These are phyloP conservation scores for Palythoa grandiflora DNA, from an alignment of 92 coral and sea anemone species.

Conservation along the genomic window DNA sequence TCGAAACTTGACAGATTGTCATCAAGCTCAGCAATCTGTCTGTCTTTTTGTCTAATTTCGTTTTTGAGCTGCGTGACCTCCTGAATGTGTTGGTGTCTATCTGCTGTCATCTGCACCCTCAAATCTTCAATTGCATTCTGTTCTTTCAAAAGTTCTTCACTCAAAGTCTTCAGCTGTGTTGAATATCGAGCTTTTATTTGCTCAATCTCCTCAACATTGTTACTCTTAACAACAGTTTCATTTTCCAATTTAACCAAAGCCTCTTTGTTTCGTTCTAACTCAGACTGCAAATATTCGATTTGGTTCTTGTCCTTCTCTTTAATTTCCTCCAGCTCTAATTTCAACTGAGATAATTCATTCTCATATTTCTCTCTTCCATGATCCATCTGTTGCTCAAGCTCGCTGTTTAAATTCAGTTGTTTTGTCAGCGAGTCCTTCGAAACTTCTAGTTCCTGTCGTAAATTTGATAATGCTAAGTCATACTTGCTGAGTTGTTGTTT, in stretches of 20 bases:
- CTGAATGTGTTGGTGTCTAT: constrained; percentile 40
- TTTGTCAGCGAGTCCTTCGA: constrained; percentile 74
- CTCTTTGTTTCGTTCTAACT: constrained; percentile 34
- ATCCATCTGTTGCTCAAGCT: constrained; percentile 70
- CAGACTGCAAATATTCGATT: constrained; percentile 44
- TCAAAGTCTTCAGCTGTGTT: constrained; percentile 47
- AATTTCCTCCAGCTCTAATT: constrained; percentile 45
- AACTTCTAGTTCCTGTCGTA: constrained; percentile 64
- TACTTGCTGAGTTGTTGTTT: constrained; percentile 62
- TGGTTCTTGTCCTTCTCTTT: constrained; percentile 26
- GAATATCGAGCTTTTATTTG: constrained; percentile 46
- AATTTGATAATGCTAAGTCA: constrained; percentile 38
- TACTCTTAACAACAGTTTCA: constrained; percentile 26
- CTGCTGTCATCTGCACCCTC: constrained; percentile 26
- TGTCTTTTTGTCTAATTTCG: constrained; percentile 70
- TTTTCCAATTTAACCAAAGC: constrained; percentile 38
- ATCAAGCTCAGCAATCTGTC: constrained; percentile 77
- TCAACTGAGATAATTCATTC: constrained; percentile 36
- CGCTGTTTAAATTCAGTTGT: constrained; percentile 69
- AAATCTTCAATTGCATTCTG: constrained; percentile 38
- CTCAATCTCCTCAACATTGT: constrained; percentile 43
- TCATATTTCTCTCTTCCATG: constrained; percentile 59
- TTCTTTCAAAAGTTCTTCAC: constrained; percentile 59
- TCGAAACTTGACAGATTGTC: constrained; percentile 88
- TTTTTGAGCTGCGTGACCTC: constrained; percentile 64